A percentile compares a stretch with the other conserved stretches of the same genome.
Conservation (phyloP, 2,888 invertebrate genomes). For the Monochamus alternatus region DNA sequence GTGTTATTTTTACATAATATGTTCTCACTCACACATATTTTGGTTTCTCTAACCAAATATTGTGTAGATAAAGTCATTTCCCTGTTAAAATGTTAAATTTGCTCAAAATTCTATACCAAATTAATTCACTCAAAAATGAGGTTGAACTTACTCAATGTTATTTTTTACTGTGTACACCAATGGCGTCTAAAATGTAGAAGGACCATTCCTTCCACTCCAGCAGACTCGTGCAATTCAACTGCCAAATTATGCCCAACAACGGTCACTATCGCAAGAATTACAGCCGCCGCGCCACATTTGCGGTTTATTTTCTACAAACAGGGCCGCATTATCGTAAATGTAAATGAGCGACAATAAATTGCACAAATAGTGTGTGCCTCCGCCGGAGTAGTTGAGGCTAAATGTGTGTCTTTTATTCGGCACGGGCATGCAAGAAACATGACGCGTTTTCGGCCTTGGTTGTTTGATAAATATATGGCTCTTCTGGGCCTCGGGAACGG, state of each 20-base stretch:
- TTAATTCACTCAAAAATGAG: no score
- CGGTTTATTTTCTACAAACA: conserved; percentile 13
- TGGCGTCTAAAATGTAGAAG: no score
- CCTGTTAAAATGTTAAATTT: no score
- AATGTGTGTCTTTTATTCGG: conserved; percentile 26
- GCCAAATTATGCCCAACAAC: conserved; percentile 3
- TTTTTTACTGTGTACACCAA: no score
- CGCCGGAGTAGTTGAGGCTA: conserved; percentile 13
- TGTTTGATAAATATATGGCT: conserved; percentile 9
- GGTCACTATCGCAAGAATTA: conserved; percentile 14
- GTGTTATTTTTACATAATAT: no score
- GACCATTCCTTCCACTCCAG: no score
- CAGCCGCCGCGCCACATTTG: background rate
- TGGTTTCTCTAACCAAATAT: no score
- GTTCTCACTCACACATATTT: no score
- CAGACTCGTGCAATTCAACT: background rate
- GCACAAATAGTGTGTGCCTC: conserved; percentile 16
- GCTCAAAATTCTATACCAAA: no score
- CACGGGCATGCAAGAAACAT: conserved; percentile 15
- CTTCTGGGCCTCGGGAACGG: conserved; percentile 4
- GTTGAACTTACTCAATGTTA: no score
- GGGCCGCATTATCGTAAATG: conserved; percentile 21
- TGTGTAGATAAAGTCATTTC: no score
- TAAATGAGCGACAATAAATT: conserved; percentile 18
- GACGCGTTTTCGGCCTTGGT: conserved; percentile 5